Conservation (phyloP, 2,113 vertebrate genomes). For the Uria aalge region DNA sequence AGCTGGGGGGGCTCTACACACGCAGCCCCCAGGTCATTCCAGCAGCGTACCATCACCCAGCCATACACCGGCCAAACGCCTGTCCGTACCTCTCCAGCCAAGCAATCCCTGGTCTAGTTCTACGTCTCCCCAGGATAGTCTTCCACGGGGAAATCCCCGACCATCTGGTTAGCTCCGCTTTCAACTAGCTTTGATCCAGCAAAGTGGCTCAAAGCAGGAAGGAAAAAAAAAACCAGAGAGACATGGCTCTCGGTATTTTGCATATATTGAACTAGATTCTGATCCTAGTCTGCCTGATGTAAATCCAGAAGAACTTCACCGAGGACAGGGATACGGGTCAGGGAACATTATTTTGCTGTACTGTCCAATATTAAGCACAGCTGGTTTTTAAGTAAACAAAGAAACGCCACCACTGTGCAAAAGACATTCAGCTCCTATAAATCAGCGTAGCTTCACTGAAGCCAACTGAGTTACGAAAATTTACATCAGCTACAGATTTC, state of each 20-base stretch:
- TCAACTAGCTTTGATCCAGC: background rate
- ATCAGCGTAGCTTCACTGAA: background rate
- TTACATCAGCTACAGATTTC: background rate
- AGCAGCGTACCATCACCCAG: background rate
- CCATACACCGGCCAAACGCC: background rate
- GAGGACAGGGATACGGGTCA: background rate
- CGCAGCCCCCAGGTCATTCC: background rate
- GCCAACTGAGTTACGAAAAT: background rate
- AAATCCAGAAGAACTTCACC: background rate
- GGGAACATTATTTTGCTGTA: background rate
- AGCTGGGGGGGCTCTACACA: background rate
- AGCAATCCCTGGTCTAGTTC: background rate
- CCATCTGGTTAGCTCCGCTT: background rate
- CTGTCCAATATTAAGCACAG: background rate
- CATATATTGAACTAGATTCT: background rate
- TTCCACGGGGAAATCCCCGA: background rate
- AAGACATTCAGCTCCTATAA: background rate
- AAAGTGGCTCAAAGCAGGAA: background rate
- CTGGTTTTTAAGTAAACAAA: background rate
- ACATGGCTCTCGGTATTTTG: background rate
- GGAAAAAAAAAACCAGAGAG: rapidly evolving
- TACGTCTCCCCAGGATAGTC: background rate
- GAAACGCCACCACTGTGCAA: background rate
- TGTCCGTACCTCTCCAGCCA: background rate
- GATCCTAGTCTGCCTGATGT: background rate